phyloP scores from a whole-genome alignment of 1,140 invertebrate species.

The Periplaneta americana region DNA sequence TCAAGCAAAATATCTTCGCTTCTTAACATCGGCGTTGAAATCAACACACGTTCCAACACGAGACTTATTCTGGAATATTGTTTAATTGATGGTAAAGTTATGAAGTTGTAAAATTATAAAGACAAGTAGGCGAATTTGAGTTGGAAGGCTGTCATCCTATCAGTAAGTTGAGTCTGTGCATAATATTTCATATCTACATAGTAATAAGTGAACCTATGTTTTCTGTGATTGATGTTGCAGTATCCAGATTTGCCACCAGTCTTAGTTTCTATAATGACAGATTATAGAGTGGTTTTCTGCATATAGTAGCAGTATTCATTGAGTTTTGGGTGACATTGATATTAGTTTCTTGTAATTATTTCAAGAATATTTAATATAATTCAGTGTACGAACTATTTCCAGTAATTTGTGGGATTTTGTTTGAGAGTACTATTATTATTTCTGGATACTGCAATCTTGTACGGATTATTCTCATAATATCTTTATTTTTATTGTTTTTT shows the following conservation, averaged over 20 bases:
- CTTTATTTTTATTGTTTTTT: no score
- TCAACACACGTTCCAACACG: background rate
- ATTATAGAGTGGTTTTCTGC: background rate
- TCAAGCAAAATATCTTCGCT: background rate
- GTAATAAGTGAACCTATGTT: background rate
- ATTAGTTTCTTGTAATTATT: background rate
- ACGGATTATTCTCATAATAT: background rate
- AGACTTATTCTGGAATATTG: background rate
- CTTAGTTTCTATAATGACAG: background rate
- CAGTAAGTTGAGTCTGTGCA: no score
- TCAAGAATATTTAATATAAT: background rate
- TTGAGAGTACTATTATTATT: no score
- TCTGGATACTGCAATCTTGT: background rate
- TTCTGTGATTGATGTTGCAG: background rate
- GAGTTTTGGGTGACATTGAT: background rate
- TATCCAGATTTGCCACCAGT: background rate
- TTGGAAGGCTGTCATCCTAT: background rate
- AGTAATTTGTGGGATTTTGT: no score
- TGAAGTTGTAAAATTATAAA: background rate
- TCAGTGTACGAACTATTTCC: no score
- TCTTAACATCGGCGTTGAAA: background rate
- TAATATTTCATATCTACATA: background rate
- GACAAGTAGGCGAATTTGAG: background rate
- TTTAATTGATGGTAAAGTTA: background rate
- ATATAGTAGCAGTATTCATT: background rate